Evolutionary conservation across 2,888 invertebrate genomes (phyloP), one percentile per base, ranked within the genome.

Genomic region (Ecdyonurus torrentis): DNA sequence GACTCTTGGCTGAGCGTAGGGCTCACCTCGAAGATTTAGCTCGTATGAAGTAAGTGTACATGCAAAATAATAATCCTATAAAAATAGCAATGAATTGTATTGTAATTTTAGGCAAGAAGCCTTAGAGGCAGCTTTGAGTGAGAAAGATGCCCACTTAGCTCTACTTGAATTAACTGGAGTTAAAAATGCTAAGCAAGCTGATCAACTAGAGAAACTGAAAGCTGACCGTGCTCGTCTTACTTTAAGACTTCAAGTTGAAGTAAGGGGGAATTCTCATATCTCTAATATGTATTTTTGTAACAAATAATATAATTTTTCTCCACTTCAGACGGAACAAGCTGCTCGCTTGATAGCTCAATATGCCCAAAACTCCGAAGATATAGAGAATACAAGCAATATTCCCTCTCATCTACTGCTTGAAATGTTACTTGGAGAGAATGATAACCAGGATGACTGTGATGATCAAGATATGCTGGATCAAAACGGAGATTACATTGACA

Each of bases 81-180:
- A n/a, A 55, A 20, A 5, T 55, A 10, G 5, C n/a, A 18, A 18
- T 20, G 25, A 64, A 52, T 64, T 37, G 22, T 25, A 52, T 60
- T 25, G 2, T 24, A 7, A 66, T 72, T 73, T 22, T 73, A 92
- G 92, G 72, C 86, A 89, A 76, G 91, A 93, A 75, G 85, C 91
- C 61, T 75, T 93, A 66, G 86, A 90, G 75, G 84, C 86, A 64
- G 85, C 87, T 2, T 85, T 93, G 65, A 89, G 88, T 70, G 92
- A 92, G 71, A 92, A 91, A 73, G 93, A 94, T 74, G 86, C 91
- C 15, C 87, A 89, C 74, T 82, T 94, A 69, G 91, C 90, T 1
- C 79, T 91, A 66, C 74, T 92, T 64, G 91, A 93, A 74, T 81
- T 87, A 71, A 83, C 83, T 63, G 86, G 86, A 10, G 82, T 85